Evolutionary conservation across 2,797 vertebrate species (phyloP), one percentile per base, ranked within the genome.

Genomic region (Acanthurus tractus): DNA sequence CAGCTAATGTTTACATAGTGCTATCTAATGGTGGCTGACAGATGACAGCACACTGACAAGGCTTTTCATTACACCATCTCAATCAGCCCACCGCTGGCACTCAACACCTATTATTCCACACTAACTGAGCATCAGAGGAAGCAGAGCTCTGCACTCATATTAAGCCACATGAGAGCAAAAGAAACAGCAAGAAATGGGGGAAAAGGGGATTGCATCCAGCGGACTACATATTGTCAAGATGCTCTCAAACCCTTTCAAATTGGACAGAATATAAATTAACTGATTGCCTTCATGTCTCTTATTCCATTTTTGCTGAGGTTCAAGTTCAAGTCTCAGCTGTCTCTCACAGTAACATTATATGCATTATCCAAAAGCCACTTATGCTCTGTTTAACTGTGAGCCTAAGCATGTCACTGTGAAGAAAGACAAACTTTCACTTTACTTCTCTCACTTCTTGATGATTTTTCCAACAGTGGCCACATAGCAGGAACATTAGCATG

Each of bases 31-130:
- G 53, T 42, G 53, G 68, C 70, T 54, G 82, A 88, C 78, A 78
- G 75, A 79, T 66, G 76, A 83, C 63, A 68, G 63, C n/a, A n/a
- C 53, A 53, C 22, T 84, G 71, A 88, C 81, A 40, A 63, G 58
- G 64, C 88, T 87, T 87, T 92, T 91, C 79, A 89, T 86, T 86
- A 74, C 65, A 73, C 42, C 52, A 44, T 70, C 66, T 84, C 63
- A 66, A 75, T 89, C 69, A 80, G 71, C 52, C 63, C 52, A 57
- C 44, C 49, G 72, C 69, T 70, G 74, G 66, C 75, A 57, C 63
- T 73, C 64, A 79, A 61, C 53, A 79, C 22, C 55, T 68, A 66
- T 83, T 65, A 85, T 52, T 76, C 57, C 44, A 54, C 49, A 76
- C 59, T 23, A 68, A 48, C 54, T 82, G 68, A 61, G 67, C 64